Base-by-base conservation (phyloP, 2,113 vertebrate species). In the Rostratula benghalensis region DNA sequence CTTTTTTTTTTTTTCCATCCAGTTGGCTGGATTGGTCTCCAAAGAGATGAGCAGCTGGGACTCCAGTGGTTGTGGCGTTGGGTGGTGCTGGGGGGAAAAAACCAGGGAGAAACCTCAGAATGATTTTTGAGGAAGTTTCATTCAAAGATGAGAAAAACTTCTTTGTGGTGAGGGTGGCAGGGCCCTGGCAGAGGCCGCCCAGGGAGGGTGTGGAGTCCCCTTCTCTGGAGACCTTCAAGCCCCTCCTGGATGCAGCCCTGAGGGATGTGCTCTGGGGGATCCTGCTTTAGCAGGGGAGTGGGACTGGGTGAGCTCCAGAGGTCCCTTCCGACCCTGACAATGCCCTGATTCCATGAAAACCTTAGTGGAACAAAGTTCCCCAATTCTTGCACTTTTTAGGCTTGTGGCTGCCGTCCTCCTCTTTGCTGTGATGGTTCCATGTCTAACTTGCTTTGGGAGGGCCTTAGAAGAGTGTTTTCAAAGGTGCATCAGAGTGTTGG, bases 401-500 rank as follows among this genome's bases (percentile, higher is more conserved):
- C 39, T 18, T 14, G 35, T 18, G 64, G 4, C 20, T 16, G 19
- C 16, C 5, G 5, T 7, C 56, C 30, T 6, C 14, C 61, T 14
- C 41, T 22, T 13, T 17, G 63, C 80, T 31, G 33, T 1, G 17
- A 2, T 4, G 45, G 53, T 45, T 19, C 31, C 37, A 22, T 3
- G 11, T 3, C 28, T 8, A 2, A 2, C 20, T 30, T 7, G 33
- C 10, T 51, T 13, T 8, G 37, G 60, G 25, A 37, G 31, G 56
- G 24, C 45, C 35, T n/a, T 6, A 35, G 10, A 15, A 15, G 21
- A 11, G 60, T 6, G 2, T 30, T 56, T 21, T 46, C 35, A 11
- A 12, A 50, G 48, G 41, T 0, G 1, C 1, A 0, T 7, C 7
- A 1, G 57, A 21, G 31, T 4, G 35, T 63, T 45, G 13, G 35